These are phyloP conservation scores for Antennarius maculatus DNA, from an alignment of 2,797 vertebrate genomes.

Conservation along the genomic window DNA sequence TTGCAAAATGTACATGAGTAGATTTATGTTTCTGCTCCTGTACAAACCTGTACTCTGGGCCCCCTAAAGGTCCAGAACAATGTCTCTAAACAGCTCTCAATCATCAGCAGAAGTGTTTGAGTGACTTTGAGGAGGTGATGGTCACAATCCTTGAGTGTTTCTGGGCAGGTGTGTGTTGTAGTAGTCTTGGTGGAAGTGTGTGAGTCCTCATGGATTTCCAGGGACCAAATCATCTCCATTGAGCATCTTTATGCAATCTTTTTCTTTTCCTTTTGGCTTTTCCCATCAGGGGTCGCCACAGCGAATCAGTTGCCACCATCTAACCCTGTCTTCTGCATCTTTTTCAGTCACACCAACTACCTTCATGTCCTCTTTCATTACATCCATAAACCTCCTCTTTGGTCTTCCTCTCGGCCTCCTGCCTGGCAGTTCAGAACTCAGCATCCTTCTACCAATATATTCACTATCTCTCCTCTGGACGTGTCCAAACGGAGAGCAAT, in stretches of 20 bases:
- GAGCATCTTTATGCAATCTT: not conserved
- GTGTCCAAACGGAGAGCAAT: not conserved
- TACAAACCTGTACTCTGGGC: conserved; percentile 23
- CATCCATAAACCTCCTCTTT: no score
- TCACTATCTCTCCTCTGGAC: no score
- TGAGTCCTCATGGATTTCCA: not conserved
- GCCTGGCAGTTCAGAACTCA: no score
- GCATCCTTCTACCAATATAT: no score
- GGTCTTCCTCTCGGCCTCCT: no score
- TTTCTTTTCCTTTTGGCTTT: no score
- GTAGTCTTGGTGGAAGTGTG: not conserved
- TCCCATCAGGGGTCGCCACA: no score
- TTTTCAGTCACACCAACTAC: no score
- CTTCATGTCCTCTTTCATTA: no score
- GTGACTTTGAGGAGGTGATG: not conserved
- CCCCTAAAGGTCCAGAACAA: conserved; percentile 27
- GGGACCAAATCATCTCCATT: not conserved
- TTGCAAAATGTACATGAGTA: not conserved
- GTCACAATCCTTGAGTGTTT: not conserved
- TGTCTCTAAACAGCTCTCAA: conserved; percentile 19
- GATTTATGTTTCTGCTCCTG: conserved; percentile 45
- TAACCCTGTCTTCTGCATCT: no score
- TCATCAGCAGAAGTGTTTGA: conserved; percentile 13
- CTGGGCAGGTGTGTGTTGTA: not conserved
- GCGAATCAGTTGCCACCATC: no score